Conservation (phyloP, 2,888 invertebrate species). For the Drosophila robusta region DNA sequence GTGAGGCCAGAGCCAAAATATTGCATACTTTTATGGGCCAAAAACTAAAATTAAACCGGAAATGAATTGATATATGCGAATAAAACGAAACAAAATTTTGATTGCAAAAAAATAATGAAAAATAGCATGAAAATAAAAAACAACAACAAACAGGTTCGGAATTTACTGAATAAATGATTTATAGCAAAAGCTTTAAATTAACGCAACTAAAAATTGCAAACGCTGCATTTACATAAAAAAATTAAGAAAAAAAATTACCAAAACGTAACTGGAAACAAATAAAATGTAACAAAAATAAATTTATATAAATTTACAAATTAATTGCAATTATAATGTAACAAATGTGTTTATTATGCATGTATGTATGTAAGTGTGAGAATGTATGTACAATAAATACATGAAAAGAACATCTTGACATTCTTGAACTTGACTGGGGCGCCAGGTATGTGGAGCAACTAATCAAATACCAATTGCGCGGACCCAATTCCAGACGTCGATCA, state of each 20-base stretch:
- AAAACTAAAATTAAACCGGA: background rate
- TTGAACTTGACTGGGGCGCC: constrained; percentile 49
- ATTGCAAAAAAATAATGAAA: background rate
- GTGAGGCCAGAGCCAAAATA: background rate
- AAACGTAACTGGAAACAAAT: background rate
- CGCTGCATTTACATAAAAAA: background rate
- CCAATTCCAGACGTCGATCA: constrained; percentile 54
- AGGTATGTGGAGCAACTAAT: constrained; percentile 21
- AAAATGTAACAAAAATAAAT: constrained; percentile 5
- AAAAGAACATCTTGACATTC: constrained; percentile 28
- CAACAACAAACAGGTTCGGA: no score
- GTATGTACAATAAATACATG: constrained; percentile 33
- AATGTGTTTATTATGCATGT: constrained; percentile 23
- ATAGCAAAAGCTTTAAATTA: background rate
- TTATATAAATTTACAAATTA: constrained; percentile 28
- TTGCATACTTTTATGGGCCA: constrained; percentile 38
- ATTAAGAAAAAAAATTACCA: background rate
- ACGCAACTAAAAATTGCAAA: background rate
- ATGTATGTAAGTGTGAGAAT: constrained; percentile 22
- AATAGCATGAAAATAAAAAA: background rate
- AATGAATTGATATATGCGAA: background rate
- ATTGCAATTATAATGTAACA: constrained; percentile 18
- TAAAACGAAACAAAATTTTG: background rate
- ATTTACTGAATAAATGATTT: background rate
- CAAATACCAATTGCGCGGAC: constrained; percentile 10